Base-by-base conservation (phyloP, 2,797 vertebrate species). In the Pelochelys cantorii region DNA sequence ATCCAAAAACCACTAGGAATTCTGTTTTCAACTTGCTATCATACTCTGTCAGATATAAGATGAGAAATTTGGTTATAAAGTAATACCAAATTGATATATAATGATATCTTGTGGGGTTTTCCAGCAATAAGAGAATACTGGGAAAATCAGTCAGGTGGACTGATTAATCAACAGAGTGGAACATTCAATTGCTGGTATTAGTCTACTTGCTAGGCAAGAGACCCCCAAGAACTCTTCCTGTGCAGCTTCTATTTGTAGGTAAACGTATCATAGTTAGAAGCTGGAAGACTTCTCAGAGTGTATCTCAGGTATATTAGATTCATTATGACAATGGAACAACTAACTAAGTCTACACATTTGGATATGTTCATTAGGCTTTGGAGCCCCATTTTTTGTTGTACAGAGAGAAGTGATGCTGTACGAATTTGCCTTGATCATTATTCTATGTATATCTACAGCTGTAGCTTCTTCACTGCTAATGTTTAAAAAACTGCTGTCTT, bases 11-110 rank as follows among this genome's bases (percentile, higher is more conserved):
- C 80, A 62, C 77, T 57, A 91, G 80, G 42, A 80, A 62, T 88
- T 89, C 78, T 91, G 56, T 74, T 81, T 80, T 54, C 81, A 86
- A 31, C 94, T 78, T 80, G 29, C 86, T 90, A 83, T 1, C 55
- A 92, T 53, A 34, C 78, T 88, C 79, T n/a, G 12, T 75, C 15
- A 79, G 78, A 68, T 14, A 77, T 0, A 13, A 93, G 37, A 82
- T 86, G 74, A 75, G 79, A n/a, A 17, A 82, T 6, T 56, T 34
- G 10, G 27, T 42, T 34, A 37, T 71, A 57, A 56, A 68, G 53
- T 11, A 79, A 54, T 23, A 77, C 20, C 9, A 81, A 71, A 90
- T 62, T 0, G 0, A 5, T 8, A 68, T 68, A 53, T 71, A 15
- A 25, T 42, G 42, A 25, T 14, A 75, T 14, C 23, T 14, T 27